A percentile compares a stretch with the other conserved stretches of the same genome.
phyloP scores from a whole-genome alignment of 2,797 vertebrate species.

The Ispidina picta region DNA sequence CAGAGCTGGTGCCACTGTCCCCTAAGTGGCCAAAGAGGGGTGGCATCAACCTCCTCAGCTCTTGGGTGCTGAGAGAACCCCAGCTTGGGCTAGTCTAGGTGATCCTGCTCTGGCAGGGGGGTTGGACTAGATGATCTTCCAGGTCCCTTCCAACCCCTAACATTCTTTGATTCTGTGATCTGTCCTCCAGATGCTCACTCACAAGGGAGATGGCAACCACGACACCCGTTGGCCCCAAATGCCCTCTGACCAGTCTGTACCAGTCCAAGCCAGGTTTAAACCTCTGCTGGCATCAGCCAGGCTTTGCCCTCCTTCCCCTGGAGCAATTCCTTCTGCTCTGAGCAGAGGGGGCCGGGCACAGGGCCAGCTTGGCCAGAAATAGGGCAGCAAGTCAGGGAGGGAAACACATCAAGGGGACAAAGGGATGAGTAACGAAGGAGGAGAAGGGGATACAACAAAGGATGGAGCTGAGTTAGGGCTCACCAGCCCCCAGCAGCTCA shows the following conservation, averaged over 20 bases:
- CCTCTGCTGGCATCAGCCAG: neutral
- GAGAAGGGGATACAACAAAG: neutral
- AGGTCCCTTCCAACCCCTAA: too few relatives aligned
- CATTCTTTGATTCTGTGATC: too few relatives aligned
- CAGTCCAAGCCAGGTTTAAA: neutral
- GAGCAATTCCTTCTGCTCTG: neutral
- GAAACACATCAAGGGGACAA: neutral
- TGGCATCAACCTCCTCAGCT: neutral
- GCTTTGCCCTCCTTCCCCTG: neutral
- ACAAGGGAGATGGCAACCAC: fast-evolving
- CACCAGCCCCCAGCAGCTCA: fast-evolving
- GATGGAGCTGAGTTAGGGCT: fast-evolving
- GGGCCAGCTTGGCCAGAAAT: neutral
- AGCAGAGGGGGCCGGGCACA: neutral
- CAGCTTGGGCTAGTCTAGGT: neutral
- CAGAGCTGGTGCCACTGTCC: neutral
- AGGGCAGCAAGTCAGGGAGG: neutral
- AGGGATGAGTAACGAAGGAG: neutral
- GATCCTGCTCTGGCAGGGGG: too few relatives aligned
- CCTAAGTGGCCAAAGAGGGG: neutral
- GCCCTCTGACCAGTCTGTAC: neutral
- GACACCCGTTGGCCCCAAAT: fast-evolving
- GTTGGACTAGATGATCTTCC: too few relatives aligned
- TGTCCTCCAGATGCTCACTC: neutral
- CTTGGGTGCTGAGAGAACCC: neutral